phyloP scores from a whole-genome alignment of 2,113 vertebrate genomes.

The Sinocyclocheilus grahami region DNA sequence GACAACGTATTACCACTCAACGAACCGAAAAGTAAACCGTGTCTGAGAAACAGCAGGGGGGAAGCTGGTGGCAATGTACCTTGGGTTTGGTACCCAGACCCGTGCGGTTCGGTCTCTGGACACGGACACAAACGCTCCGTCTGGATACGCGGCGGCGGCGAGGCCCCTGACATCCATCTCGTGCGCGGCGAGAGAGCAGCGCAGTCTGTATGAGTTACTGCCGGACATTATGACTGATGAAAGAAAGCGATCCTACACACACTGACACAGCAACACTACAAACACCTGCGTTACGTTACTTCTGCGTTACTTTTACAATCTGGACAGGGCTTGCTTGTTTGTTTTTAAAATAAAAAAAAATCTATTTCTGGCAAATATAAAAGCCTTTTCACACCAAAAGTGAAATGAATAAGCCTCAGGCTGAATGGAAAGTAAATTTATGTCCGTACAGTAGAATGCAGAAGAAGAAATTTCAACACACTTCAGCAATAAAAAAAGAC shows the following conservation, averaged over 20 bases:
- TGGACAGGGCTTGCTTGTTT: too few relatives aligned
- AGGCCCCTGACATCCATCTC: slow-evolving; percentile 93
- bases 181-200: slow-evolving; percentile 88
- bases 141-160: slow-evolving; percentile 75
- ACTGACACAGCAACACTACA: slow-evolving; percentile 51
- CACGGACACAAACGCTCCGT: slow-evolving; percentile 89
- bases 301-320: too few relatives aligned
- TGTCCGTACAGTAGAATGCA: too few relatives aligned
- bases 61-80: slow-evolving; percentile 64
- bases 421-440: too few relatives aligned
- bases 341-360: too few relatives aligned
- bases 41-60: not conserved
- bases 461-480: too few relatives aligned
- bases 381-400: too few relatives aligned
- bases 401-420: too few relatives aligned
- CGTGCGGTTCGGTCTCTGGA: slow-evolving; percentile 92
- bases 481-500: too few relatives aligned
- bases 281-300: not conserved
- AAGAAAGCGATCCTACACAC: slow-evolving; percentile 32
- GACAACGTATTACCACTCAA: not conserved
- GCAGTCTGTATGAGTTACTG: slow-evolving; percentile 80
- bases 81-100: slow-evolving; percentile 90
- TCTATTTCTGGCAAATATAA: too few relatives aligned
- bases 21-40: not conserved
- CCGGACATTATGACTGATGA: slow-evolving; percentile 70